Evolutionary conservation across 2,797 vertebrate species (phyloP).

Genomic region (Myotis daubentonii): DNA sequence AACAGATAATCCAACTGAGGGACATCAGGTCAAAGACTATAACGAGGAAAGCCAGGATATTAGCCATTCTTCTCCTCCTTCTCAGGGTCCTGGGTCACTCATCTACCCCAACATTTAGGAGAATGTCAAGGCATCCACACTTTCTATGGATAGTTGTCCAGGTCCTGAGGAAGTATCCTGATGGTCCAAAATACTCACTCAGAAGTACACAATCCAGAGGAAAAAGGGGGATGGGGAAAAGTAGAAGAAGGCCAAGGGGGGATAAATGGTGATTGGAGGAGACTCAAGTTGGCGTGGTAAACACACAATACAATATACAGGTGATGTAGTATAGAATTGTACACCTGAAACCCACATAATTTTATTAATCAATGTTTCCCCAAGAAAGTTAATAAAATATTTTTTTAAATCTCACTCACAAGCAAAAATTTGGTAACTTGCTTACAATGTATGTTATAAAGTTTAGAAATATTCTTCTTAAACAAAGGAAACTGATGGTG

Average conservation of each 20-base stretch:
- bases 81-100: background rate
- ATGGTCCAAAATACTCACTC: background rate
- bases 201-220: background rate
- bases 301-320: background rate
- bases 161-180: background rate
- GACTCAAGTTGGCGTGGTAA: background rate
- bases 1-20: conserved; percentile 57
- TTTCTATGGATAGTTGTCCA: background rate
- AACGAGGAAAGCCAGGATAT: background rate
- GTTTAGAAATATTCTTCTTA: background rate
- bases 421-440: background rate
- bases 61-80: background rate
- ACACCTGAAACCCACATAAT: background rate
- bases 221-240: background rate
- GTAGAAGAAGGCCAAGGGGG: background rate
- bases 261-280: background rate
- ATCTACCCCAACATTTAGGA: background rate
- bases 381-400: background rate
- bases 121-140: conserved; percentile 25
- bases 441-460: background rate
- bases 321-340: background rate
- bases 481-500: background rate
- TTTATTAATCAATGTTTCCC: background rate
- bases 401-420: background rate
- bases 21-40: conserved; percentile 11